These are phyloP conservation scores for Notothenia rossii DNA, from an alignment of 2,113 vertebrate species.

Conservation along the genomic window DNA sequence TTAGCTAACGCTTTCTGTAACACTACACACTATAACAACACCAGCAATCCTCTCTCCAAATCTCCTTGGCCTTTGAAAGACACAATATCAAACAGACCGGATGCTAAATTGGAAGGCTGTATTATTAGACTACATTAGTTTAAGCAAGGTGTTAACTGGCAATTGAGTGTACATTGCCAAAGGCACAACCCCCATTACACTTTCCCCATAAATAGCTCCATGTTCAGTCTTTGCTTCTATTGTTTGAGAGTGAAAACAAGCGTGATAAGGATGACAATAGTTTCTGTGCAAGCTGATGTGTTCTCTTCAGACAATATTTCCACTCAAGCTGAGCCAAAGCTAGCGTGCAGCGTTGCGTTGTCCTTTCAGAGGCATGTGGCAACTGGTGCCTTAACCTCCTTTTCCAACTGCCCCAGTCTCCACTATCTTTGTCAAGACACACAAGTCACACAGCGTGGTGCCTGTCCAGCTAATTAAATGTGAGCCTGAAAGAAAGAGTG, in stretches of 20 bases:
- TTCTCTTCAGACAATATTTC: conserved; percentile 22
- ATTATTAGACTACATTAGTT: neutral
- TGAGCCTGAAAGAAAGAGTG: conserved; percentile 33
- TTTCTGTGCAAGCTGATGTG: conserved; percentile 1
- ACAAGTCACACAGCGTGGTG: conserved; percentile 40
- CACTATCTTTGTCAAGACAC: conserved; percentile 32
- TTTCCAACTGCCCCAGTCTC: neutral
- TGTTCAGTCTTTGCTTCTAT: neutral
- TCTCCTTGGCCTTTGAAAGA: no score
- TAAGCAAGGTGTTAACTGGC: neutral
- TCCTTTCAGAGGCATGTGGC: conserved; percentile 18
- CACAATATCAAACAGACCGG: neutral
- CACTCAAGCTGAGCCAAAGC: conserved; percentile 8
- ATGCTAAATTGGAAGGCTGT: neutral
- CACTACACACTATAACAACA: no score
- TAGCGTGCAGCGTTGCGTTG: neutral
- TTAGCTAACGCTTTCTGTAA: no score
- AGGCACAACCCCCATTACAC: conserved; percentile 14
- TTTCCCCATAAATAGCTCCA: conserved; percentile 4
- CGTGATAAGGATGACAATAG: conserved; percentile 2
- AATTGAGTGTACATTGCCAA: neutral
- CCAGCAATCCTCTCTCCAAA: no score
- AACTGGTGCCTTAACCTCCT: conserved; percentile 19
- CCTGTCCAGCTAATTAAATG: conserved; percentile 65
- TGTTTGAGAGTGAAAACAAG: conserved; percentile 23